Evolutionary conservation across 2,113 vertebrate species (phyloP), one percentile per base, ranked within the genome.

Genomic region (Columba livia): DNA sequence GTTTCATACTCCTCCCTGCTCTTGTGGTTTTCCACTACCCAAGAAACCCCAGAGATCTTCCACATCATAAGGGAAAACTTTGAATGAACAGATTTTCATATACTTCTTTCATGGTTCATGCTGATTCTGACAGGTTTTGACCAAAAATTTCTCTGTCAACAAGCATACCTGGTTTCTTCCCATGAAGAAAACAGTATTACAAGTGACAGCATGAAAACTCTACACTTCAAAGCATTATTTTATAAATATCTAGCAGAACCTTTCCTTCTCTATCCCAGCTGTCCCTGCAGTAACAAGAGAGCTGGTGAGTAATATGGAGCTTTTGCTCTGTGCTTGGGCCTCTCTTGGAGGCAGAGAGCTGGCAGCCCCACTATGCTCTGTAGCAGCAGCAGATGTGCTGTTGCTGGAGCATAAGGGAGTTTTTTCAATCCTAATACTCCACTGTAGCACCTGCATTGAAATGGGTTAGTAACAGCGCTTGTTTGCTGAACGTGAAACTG

Each of bases 301-400:
- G 57, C 15, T 3, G 1, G 29, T 18, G 38, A 85, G 54, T 26
- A 44, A 61, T 1, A 3, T 0, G 0, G 26, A 60, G 34, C 38
- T 77, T 61, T 75, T 42, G 42, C 54, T 70, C 36, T 28, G 48
- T 61, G 50, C n/a, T 83, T 62, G 66, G 61, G 28, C 40, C 31
- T 77, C n/a, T 74, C 69, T 50, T 72, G 51, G 26, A 75, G 71
- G 66, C 66, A 60, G 53, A 48, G 44, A 79, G 40, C 71, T 26
- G 32, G 36, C 0, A 0, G 78, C 51, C 71, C 77, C 4, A 0
- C 32, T 48, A 54, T 0, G 1, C 57, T 70, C 70, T 48, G 44
- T 83, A 79, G 77, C 51, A 64, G 58, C 47, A 57, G 62, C 84
- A 95, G 72, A 62, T 42, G 64, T 74, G 47, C 5, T 62, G 16